Conservation (phyloP, 2,888 invertebrate species). For the Agrotis segetum region DNA sequence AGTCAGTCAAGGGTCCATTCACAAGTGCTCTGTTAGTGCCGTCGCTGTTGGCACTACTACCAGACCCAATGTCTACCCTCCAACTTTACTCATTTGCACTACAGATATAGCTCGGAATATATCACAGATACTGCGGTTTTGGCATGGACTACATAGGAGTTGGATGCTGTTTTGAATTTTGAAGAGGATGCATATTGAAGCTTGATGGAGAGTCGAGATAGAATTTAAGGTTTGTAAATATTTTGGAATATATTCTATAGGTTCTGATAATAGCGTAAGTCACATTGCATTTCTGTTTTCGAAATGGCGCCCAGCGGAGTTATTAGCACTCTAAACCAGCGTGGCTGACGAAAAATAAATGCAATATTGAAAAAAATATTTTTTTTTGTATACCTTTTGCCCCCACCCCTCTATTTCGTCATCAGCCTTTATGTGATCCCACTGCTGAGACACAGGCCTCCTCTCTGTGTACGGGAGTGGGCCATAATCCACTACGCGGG, state of each 20-base stretch:
- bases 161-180: slow-evolving; percentile 24
- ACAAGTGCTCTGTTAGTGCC: slow-evolving; percentile 47
- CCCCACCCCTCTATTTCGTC: too few relatives aligned
- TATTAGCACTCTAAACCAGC: too few relatives aligned
- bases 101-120: slow-evolving; percentile 67
- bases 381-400: too few relatives aligned
- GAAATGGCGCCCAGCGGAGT: not conserved
- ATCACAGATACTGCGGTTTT: slow-evolving; percentile 36
- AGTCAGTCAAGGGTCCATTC: slow-evolving; percentile 54
- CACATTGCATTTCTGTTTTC: not conserved
- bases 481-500: too few relatives aligned
- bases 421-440: too few relatives aligned
- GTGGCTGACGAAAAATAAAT: not conserved
- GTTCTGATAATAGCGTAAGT: too few relatives aligned
- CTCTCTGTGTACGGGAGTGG: too few relatives aligned
- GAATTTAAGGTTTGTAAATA: not conserved
- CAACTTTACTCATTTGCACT: slow-evolving; percentile 66
- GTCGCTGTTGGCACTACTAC: slow-evolving; percentile 74
- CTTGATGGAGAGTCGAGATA: too few relatives aligned
- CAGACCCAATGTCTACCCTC: slow-evolving; percentile 70
- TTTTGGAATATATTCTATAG: not conserved
- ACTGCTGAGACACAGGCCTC: too few relatives aligned
- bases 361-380: too few relatives aligned
- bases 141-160: slow-evolving; percentile 27
- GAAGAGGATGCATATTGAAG: slow-evolving; percentile 14